A percentile compares a stretch with the other conserved stretches of the same genome.
Conservation (phyloP, 2,113 vertebrate species). For the Oryzias curvinotus region DNA sequence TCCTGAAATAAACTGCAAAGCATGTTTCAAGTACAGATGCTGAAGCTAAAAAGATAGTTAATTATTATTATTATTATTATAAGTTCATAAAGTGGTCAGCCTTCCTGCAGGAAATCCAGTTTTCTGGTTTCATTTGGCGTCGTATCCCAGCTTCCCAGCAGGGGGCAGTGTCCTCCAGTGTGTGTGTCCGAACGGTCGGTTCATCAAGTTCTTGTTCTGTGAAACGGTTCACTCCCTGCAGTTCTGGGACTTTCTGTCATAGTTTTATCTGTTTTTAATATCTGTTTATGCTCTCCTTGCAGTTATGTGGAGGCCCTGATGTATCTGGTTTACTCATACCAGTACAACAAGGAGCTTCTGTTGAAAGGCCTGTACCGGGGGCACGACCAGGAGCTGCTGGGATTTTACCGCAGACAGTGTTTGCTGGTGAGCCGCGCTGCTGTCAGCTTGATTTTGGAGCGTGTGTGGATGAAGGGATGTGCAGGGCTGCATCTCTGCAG, state of each 20-base stretch:
- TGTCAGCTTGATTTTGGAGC: background rate
- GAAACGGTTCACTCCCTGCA: conserved; percentile 1
- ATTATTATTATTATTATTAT: no score
- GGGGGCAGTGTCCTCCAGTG: conserved; percentile 59
- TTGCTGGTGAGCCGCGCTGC: conserved; percentile 85
- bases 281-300: conserved; percentile 47
- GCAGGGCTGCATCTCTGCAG: no score
- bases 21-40: no score
- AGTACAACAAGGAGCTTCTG: conserved; percentile 95
- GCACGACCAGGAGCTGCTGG: conserved; percentile 87
- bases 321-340: conserved; percentile 93
- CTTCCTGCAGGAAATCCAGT: background rate
- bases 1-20: no score
- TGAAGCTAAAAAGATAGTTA: no score
- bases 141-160: conserved; percentile 37
- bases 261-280: conserved; percentile 21
- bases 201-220: conserved; percentile 40
- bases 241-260: conserved; percentile 24
- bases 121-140: background rate
- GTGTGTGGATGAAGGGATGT: background rate
- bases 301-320: conserved; percentile 93
- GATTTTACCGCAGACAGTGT: conserved; percentile 92
- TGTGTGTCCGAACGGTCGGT: conserved; percentile 27
- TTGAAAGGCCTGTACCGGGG: conserved; percentile 89
- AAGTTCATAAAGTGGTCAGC: no score